Base-by-base conservation (phyloP, 2,113 vertebrate genomes). In the rabbit (Oryctolagus cuniculus) region DNA sequence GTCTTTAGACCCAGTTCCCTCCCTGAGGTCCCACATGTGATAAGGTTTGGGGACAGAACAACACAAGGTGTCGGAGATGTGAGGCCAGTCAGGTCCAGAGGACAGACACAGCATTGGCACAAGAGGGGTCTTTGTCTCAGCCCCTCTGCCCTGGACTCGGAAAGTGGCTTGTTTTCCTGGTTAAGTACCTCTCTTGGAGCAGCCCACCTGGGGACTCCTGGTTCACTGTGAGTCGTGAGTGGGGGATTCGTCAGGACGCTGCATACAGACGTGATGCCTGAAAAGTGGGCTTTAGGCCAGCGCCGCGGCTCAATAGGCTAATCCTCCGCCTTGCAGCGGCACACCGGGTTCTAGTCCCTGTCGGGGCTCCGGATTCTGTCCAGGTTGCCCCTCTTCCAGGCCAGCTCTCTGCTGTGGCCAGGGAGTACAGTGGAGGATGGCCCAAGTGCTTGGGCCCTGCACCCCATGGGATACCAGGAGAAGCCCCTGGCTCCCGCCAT, bases 11-110 rank as follows among this genome's bases (percentile, higher is more conserved):
- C 36, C 2, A 5, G 0, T 16, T 1, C 17, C 38, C 0, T 90
- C n/a, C 29, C 29, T 86, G 34, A 10, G 53, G 78, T 9, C 34
- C 29, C 44, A 49, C 24, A 27, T 0, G 70, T 38, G 80, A 29
- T 17, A 9, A 16, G 16, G 38, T 16, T 55, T 79, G 44, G 15
- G 55, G 16, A 13, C 9, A n/a, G 12, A 6, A 16, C 2, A 6
- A 15, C 31, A 17, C 5, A 8, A 1, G 1, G 6, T 31, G 5
- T 24, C 64, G 34, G 3, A 31, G 0, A 1, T 22, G 3, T 11
- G 29, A 82, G 11, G 66, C 44, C n/a, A 25, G 21, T 13, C 0
- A 2, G 34, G 27, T 27, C 29, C 79, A 53, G 29, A 86, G 75
- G 31, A 66, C 63, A 95, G 27, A 73, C 27, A 38, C 22, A 51